A percentile compares a stretch with the other conserved stretches of the same genome.
Evolutionary conservation across 2,113 vertebrate genomes (phyloP).

Genomic region (Capra hircus): DNA sequence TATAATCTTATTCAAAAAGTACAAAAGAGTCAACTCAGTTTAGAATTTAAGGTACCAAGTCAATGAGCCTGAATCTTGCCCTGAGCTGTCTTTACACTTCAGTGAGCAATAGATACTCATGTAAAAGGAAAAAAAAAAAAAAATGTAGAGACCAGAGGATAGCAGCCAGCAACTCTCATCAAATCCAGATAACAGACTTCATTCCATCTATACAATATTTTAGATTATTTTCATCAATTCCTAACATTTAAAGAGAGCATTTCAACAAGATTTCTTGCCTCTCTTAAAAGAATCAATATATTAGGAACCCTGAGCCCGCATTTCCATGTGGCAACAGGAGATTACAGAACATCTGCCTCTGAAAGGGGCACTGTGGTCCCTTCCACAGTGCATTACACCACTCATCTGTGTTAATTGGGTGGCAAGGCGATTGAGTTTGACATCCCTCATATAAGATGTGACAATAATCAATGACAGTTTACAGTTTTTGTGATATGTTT

Average conservation of each 20-base stretch:
- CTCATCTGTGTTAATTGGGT: background rate
- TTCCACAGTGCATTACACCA: background rate
- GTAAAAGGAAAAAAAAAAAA: background rate
- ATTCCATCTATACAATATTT: background rate
- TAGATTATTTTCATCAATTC: background rate
- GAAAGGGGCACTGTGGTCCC: background rate
- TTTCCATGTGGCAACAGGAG: background rate
- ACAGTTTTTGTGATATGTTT: background rate
- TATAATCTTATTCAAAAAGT: background rate
- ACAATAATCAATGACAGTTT: background rate
- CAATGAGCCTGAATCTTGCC: background rate
- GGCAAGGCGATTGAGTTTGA: background rate
- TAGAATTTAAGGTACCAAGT: background rate
- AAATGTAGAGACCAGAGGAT: background rate
- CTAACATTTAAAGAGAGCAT: background rate
- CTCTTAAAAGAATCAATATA: background rate
- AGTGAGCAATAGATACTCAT: background rate
- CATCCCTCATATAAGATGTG: background rate
- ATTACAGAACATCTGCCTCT: background rate
- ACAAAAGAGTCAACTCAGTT: background rate
- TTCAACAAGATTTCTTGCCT: background rate
- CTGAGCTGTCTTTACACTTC: background rate
- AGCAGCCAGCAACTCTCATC: background rate
- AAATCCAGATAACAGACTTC: background rate
- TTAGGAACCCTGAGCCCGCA: background rate